Evolutionary conservation across 2,113 vertebrate genomes (phyloP), one percentile per base, ranked within the genome.

Genomic region (Chunga burmeisteri): DNA sequence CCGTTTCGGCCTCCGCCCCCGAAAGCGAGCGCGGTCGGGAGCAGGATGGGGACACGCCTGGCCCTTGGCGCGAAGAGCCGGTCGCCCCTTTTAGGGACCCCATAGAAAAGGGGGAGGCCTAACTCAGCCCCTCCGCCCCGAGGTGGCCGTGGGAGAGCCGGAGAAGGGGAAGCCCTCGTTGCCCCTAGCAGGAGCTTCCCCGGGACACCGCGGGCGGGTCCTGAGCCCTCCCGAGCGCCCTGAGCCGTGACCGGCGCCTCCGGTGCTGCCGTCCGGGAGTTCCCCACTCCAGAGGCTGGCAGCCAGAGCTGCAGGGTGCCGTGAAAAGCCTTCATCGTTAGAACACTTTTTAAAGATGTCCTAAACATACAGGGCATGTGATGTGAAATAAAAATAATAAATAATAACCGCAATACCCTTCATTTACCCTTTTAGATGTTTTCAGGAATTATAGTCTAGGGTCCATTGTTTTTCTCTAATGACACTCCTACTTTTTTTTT

Each of bases 251-350:
- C 7, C n/a, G 32, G n/a, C 30, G 20, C 10, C n/a, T 15, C 15
- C 32, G 34, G n/a, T 9, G 44, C 47, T 44, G 6, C 58, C 10
- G 27, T 3, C 29, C 12, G 27, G 36, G 34, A 34, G 34, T 26
- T 17, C 10, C 29, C 25, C 7, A 2, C 21, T 22, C 25, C 56
- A 2, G 36, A 3, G 40, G 4, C n/a, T 2, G 36, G 19, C 29
- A 0, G 59, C 9, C 40, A 6, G 53, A 9, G 6, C 61, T 4
- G 26, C 46, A 1, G 49, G 10, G 44, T 6, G 15, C 34, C 7
- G 32, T 3, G 62, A 2, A 1, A 18, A 46, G 52, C 58, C 23
- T 0, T 7, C 1, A 2, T 8, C 7, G 9, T 19, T 36, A 2
- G 6, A 5, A 55, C 9, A 13, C 2, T 56, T 20, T 17, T 3